Evolutionary conservation across 2,888 invertebrate species (phyloP).

Genomic region (Cryptosula pallasiana): DNA sequence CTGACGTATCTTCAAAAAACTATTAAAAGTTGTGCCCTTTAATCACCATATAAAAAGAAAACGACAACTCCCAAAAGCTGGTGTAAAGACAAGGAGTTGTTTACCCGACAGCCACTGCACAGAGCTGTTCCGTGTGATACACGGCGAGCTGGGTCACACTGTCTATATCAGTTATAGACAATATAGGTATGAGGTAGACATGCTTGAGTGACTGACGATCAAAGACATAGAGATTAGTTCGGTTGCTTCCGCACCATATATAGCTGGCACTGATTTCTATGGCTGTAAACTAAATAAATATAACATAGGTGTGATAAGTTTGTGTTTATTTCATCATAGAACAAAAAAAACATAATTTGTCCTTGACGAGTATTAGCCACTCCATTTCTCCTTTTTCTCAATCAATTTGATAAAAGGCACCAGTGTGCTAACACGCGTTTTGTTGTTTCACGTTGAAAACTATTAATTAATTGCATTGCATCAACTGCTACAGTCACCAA

Average conservation of each 20-base stretch:
- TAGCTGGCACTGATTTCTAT: neutral
- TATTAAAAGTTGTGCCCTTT: too few species aligned
- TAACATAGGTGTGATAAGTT: neutral
- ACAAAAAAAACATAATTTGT: neutral
- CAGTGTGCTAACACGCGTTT: too few species aligned
- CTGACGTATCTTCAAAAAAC: too few species aligned
- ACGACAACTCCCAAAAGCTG: too few species aligned
- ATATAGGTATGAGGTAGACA: neutral
- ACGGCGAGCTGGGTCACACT: neutral
- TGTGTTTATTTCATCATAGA: neutral
- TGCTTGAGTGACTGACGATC: constrained; percentile 16
- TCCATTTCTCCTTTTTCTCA: too few species aligned
- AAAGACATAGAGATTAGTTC: constrained; percentile 9
- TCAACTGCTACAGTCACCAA: too few species aligned
- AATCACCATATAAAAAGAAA: too few species aligned
- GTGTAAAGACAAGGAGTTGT: too few species aligned
- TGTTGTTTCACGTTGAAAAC: too few species aligned
- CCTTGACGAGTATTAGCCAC: too few species aligned
- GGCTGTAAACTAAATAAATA: neutral
- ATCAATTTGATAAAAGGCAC: too few species aligned
- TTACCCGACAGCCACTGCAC: neutral
- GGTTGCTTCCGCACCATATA: constrained; percentile 19
- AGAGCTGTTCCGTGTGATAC: neutral
- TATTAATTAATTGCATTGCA: too few species aligned
- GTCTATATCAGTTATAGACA: neutral